Base-by-base conservation (phyloP, 2,888 invertebrate genomes). In the Resseliella maxima region DNA sequence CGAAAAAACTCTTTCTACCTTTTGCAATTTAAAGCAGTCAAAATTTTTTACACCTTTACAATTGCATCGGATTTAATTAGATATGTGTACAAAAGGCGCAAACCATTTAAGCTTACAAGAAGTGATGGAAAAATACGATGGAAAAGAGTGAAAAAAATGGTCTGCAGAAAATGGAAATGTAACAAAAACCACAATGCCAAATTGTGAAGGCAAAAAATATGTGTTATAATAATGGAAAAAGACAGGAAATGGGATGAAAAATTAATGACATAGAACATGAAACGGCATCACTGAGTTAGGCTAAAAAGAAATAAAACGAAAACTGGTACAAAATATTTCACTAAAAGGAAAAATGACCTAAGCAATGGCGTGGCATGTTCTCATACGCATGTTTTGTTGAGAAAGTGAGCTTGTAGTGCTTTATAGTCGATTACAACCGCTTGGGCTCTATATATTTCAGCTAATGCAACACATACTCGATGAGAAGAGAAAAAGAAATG, bases 221-320 rank as follows among this genome's bases (percentile, higher is more conserved):
- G 24, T 24, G 46, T 15, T 50, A 81, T 81, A 81, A 81, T 81
- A 81, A 81, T 36, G 36, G 81, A 50, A 38, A 24, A 83, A 36
- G 83, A 83, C 83, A 36, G 83, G 83, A 83, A 83, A 83, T 38
- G 38, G 38, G 38, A 36, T 38, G 83, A 38, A 83, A 83, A 83
- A 83, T 83, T 83, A 83, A 83, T 83, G 38, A 83, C 83, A 83
- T 10, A 36, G 83, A 83, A 83, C 38, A 83, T 83, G 83, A 24
- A 83, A 38, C n/a, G 24, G n/a, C 83, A 83, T 36, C 24, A 8
- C 83, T 5, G 31, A 72, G 31, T 31, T 72, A 35, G 72, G 72
- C 31, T 18, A 72, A 72, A 31, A 72, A 35, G 72, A 72, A 72
- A 72, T 72, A 35, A 72, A 72, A 72, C 27, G 72, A 31, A n/a